Conservation (phyloP, 1,140 invertebrate species). For the Drosophila erecta region DNA sequence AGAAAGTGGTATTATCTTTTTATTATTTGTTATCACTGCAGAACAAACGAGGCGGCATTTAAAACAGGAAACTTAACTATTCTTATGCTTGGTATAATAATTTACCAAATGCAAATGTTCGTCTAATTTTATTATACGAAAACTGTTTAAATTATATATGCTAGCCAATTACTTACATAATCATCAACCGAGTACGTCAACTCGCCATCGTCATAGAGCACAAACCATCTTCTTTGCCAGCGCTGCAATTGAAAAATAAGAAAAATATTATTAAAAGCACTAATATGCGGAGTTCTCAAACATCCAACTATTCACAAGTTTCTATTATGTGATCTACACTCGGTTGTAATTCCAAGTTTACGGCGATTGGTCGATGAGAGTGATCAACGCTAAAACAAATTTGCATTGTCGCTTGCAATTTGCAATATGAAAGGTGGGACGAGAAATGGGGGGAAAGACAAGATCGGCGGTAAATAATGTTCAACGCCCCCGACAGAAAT, state of each 20-base stretch:
- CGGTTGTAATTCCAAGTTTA: not conserved
- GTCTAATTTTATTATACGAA: not conserved
- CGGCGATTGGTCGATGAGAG: constrained; percentile 3
- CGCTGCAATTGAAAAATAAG: constrained; percentile 89
- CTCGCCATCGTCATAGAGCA: constrained; percentile 98
- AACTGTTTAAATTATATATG: not conserved
- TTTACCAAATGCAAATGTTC: not conserved
- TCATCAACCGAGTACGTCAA: constrained; percentile 98
- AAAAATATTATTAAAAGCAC: constrained; percentile 16
- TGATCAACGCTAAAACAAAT: constrained; percentile 10
- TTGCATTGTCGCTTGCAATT: constrained; percentile 25
- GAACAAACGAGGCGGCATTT: not conserved
- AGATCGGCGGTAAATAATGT: constrained; percentile 34
- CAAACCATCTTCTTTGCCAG: constrained; percentile 98
- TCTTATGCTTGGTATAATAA: not conserved
- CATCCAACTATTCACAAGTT: not conserved
- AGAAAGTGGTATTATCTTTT: not conserved
- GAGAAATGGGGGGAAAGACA: not conserved
- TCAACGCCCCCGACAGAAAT: constrained; percentile 70
- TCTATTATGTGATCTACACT: not conserved
- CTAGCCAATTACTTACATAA: constrained; percentile 91
- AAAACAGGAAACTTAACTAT: constrained; percentile 83
- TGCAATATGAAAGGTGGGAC: constrained; percentile 9
- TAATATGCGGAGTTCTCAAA: too few species aligned
- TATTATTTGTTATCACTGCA: constrained; percentile 3